These are phyloP conservation scores for Lasioglossum calceatum DNA, from an alignment of 2,888 invertebrate species.

Conservation along the genomic window DNA sequence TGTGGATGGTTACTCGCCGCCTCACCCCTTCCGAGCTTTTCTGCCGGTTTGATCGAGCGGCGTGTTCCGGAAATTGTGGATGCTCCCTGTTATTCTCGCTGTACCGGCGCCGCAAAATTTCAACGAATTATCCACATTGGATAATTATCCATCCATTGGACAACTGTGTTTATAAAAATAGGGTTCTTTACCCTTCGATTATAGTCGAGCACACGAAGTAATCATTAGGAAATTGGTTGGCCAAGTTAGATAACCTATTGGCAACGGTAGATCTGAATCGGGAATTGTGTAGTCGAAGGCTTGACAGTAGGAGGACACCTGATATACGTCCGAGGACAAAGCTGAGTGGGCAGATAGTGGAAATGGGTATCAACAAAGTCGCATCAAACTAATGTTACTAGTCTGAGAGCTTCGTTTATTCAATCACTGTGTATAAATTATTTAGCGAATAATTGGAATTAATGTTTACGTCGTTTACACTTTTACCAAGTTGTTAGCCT, in stretches of 20 bases:
- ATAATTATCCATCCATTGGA: too few relatives aligned
- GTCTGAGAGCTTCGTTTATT: too few relatives aligned
- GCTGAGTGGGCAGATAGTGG: not conserved
- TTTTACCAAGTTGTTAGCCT: too few relatives aligned
- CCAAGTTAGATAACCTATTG: not conserved
- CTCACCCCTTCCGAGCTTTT: constrained; percentile 4
- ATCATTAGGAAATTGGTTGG: not conserved
- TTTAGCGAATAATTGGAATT: too few relatives aligned
- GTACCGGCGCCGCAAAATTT: not conserved
- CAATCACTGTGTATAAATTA: too few relatives aligned
- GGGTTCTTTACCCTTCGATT: too few relatives aligned
- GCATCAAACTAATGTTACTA: too few relatives aligned
- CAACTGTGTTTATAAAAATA: too few relatives aligned
- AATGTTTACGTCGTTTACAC: not conserved
- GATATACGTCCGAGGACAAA: not conserved
- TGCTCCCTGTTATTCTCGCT: not conserved
- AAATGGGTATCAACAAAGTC: too few relatives aligned
- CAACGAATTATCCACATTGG: not conserved
- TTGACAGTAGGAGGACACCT: not conserved
- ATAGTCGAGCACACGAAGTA: too few relatives aligned
- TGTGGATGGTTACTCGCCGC: not conserved
- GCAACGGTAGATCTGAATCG: not conserved
- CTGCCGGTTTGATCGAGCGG: constrained; percentile 8
- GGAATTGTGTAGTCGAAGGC: not conserved
- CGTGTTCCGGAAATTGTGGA: not conserved